These are phyloP conservation scores for Momotus momota DNA, from an alignment of 2,797 vertebrate genomes.

Conservation along the genomic window DNA sequence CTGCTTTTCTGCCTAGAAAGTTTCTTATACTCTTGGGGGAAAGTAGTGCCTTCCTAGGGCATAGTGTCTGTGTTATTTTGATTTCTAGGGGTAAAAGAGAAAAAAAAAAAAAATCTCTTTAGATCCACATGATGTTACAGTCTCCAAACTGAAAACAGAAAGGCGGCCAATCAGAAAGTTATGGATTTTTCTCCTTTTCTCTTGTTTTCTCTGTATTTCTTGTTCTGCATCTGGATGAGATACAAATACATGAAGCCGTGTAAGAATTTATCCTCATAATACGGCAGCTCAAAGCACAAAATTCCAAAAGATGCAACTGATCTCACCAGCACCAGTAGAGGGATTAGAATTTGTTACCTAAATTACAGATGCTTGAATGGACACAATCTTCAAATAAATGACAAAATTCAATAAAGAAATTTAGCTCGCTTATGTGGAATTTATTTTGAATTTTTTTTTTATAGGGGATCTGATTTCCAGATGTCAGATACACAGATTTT, in stretches of 20 bases:
- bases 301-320: neutral
- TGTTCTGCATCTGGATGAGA: neutral
- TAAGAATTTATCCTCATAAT: neutral
- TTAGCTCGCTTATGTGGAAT: accelerated
- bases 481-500: neutral
- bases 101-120: neutral
- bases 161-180: accelerated
- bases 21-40: neutral
- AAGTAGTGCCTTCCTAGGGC: neutral
- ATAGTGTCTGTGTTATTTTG: neutral
- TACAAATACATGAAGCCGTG: neutral
- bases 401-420: neutral
- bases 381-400: neutral
- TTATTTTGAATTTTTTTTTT: neutral
- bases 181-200: neutral
- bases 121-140: neutral
- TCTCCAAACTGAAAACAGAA: neutral
- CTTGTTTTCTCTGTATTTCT: neutral
- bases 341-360: neutral
- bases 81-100: neutral
- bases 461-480: neutral
- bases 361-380: neutral
- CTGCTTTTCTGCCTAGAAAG: neutral
- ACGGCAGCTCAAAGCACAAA: neutral
- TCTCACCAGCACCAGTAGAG: neutral